phyloP scores from a whole-genome alignment of 2,797 vertebrate genomes.

The Limosa lapponica region DNA sequence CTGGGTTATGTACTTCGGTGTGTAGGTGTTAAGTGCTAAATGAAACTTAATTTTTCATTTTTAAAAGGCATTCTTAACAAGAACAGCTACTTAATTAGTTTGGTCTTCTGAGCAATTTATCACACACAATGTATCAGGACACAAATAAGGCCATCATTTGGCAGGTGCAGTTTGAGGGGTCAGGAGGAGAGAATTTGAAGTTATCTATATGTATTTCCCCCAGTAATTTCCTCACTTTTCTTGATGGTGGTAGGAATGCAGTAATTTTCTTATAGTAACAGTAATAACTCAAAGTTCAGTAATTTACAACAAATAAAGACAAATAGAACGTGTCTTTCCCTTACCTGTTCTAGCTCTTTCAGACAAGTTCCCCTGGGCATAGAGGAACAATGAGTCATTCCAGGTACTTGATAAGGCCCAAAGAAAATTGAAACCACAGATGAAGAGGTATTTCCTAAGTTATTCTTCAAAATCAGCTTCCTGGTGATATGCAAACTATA shows the following conservation, averaged over 20 bases:
- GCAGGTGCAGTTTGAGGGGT: neutral
- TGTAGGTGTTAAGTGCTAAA: slow-evolving; percentile 73
- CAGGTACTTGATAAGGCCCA: neutral
- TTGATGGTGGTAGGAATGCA: neutral
- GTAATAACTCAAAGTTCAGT: neutral
- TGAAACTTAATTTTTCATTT: slow-evolving; percentile 65
- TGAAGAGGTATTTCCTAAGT: neutral
- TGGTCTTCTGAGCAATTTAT: slow-evolving; percentile 21
- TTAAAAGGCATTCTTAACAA: slow-evolving; percentile 35
- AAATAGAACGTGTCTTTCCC: neutral
- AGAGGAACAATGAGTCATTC: neutral
- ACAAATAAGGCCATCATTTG: neutral
- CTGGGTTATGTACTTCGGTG: slow-evolving; percentile 61
- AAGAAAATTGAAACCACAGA: neutral
- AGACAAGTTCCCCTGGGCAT: neutral
- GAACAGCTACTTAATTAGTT: slow-evolving; percentile 56
- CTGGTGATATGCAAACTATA: neutral
- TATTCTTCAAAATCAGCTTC: neutral
- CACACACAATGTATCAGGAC: neutral
- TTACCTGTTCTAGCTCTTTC: neutral
- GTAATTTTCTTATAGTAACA: neutral
- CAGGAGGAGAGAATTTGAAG: neutral
- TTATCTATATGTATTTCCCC: neutral
- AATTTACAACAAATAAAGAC: neutral
- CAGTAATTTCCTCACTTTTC: slow-evolving; percentile 1